Base-by-base conservation (phyloP, 2,888 invertebrate species). In the Megastigmus dorsalis region DNA sequence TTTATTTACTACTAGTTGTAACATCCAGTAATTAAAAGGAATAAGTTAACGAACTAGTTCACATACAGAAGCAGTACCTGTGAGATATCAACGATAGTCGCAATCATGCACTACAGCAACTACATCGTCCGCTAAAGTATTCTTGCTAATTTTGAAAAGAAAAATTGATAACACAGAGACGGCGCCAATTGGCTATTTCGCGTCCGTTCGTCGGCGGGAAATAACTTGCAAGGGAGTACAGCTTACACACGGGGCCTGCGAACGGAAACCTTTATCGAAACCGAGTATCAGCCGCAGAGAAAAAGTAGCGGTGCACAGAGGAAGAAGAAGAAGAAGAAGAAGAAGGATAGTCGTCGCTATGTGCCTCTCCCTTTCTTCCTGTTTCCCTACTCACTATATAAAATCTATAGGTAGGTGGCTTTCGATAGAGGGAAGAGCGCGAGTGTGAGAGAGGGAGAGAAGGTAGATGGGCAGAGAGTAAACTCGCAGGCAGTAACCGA, bases 211-310 rank as follows among this genome's bases (percentile, higher is more conserved):
- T 28, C 33, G 23, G 60, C 57, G 57, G 67, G 68, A 68, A 74
- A 62, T 55, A 55, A 43, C 43, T 66, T 30, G 6, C n/a, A n/a
- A 45, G 30, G 54, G 5, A 26, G 28, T 7, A 45, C 9, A 5
- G 45, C 18, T 20, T 33, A 33, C 48, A 15, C 62, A 18, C 15
- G 9, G 20, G 20, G 45, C 50, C 59, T 75, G 71, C 67, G 71
- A 71, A 71, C 66, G 67, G 75, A 75, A 75, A 50, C 57, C 71
- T 67, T 63, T 71, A 71, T 71, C 71, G 15, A 7, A 23, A 20
- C n/a, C 26, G 30, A 33, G 63, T 50, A 74, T 74, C 70, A 36
- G 26, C 26, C 6, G 15, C 3, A 57, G 20, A 5, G 10, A 18
- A 3, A n/a, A 30, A 41, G 43, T 43, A 36, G 20, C n/a, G n/a